Evolutionary conservation across 2,113 vertebrate species (phyloP).

Genomic region (Ailuropoda melanoleuca): DNA sequence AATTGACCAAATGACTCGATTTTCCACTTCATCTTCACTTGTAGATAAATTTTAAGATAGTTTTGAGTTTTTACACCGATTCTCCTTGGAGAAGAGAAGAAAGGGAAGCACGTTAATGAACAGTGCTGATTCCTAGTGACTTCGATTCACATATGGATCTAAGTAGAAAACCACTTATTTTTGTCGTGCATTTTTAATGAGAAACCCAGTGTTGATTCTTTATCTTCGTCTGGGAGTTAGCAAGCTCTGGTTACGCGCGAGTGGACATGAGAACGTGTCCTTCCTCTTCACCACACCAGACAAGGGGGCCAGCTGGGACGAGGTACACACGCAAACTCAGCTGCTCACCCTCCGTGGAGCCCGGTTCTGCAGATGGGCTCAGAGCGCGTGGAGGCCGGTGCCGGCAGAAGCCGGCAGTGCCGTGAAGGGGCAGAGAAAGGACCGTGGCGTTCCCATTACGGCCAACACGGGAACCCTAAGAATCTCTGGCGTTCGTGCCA

Average conservation of each 20-base stretch:
- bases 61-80: slow-evolving; percentile 26
- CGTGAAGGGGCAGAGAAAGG: background rate
- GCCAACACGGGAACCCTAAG: accelerated
- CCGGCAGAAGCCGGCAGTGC: accelerated
- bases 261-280: background rate
- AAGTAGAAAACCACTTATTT: background rate
- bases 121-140: background rate
- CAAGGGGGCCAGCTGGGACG: accelerated
- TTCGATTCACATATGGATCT: background rate
- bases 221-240: background rate
- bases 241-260: too few relatives aligned
- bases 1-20: slow-evolving; percentile 19
- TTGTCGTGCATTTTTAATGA: background rate
- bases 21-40: slow-evolving; percentile 53
- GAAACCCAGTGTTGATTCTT: background rate
- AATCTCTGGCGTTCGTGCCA: accelerated
- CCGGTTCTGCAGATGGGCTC: accelerated
- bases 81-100: background rate
- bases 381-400: accelerated
- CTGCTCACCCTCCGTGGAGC: accelerated
- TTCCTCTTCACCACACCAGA: accelerated
- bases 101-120: background rate
- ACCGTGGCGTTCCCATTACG: accelerated
- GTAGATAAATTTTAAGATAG: slow-evolving; percentile 31
- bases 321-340: accelerated